Evolutionary conservation across 2,888 invertebrate species (phyloP).

Genomic region (Aporophyla lueneburgensis): DNA sequence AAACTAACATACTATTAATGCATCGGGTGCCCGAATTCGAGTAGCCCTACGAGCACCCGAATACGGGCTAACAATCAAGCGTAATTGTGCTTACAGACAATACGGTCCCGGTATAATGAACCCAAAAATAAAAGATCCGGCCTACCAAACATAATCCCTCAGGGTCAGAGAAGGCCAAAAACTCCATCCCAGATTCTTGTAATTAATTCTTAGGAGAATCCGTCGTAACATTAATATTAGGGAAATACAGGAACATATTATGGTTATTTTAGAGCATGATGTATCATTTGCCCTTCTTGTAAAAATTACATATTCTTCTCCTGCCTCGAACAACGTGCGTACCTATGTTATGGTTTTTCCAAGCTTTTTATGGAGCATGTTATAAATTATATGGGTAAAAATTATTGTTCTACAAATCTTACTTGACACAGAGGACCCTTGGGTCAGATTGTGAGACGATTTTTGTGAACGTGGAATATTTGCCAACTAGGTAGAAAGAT

Average conservation of each 20-base stretch:
- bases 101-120: not conserved
- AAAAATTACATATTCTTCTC: slow-evolving; percentile 6
- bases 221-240: not conserved
- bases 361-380: slow-evolving; percentile 4
- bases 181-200: not conserved
- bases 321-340: not conserved
- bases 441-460: slow-evolving; percentile 25
- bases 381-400: slow-evolving; percentile 8
- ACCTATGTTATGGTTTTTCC: slow-evolving; percentile 12
- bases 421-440: slow-evolving; percentile 24
- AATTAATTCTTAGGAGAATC: not conserved
- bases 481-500: slow-evolving; percentile 7
- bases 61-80: not conserved
- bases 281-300: not conserved
- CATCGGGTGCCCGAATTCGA: not conserved
- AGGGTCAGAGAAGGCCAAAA: not conserved
- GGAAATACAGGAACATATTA: not conserved
- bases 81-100: not conserved
- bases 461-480: slow-evolving; percentile 44
- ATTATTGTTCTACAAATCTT: slow-evolving; percentile 41
- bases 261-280: not conserved
- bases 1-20: no score
- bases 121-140: not conserved
- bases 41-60: not conserved
- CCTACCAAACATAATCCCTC: not conserved